phyloP scores from a whole-genome alignment of 2,113 vertebrate genomes.

The Ginglymostoma cirratum region DNA sequence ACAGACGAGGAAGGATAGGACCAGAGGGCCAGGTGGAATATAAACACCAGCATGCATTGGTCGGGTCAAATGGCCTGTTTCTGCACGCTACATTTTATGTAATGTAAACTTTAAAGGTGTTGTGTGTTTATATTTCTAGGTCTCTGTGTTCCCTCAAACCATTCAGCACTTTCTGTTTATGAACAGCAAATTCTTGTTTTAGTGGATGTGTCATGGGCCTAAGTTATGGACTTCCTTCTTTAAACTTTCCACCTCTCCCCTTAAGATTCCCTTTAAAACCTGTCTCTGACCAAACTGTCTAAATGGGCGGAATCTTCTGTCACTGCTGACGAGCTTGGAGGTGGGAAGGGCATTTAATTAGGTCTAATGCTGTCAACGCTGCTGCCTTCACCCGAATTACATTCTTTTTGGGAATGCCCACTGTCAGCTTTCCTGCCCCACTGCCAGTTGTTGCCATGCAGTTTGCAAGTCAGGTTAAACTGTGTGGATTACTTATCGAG shows the following conservation, averaged over 20 bases:
- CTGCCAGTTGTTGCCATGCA: too few species aligned
- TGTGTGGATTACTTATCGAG: too few species aligned
- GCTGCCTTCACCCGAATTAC: too few species aligned
- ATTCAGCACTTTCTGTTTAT: not conserved
- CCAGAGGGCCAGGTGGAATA: not conserved
- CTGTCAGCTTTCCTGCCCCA: too few species aligned
- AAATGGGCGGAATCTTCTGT: too few species aligned
- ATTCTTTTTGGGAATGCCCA: too few species aligned
- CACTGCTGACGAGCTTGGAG: too few species aligned
- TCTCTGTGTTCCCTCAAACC: not conserved
- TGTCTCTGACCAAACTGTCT: not conserved
- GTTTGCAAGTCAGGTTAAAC: too few species aligned
- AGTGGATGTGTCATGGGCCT: not conserved
- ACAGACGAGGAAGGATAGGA: not conserved
- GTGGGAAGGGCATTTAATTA: too few species aligned
- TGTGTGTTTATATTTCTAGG: not conserved
- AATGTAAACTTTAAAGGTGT: not conserved
- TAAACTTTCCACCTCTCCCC: not conserved
- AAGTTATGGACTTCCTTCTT: not conserved
- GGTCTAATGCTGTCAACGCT: too few species aligned
- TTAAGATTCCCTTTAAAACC: not conserved
- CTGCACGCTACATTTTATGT: not conserved
- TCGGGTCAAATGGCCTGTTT: not conserved
- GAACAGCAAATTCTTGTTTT: slow-evolving; percentile 6
- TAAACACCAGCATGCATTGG: not conserved